Conservation (phyloP, 2,888 invertebrate species). For the Platyscelio sp. region DNA sequence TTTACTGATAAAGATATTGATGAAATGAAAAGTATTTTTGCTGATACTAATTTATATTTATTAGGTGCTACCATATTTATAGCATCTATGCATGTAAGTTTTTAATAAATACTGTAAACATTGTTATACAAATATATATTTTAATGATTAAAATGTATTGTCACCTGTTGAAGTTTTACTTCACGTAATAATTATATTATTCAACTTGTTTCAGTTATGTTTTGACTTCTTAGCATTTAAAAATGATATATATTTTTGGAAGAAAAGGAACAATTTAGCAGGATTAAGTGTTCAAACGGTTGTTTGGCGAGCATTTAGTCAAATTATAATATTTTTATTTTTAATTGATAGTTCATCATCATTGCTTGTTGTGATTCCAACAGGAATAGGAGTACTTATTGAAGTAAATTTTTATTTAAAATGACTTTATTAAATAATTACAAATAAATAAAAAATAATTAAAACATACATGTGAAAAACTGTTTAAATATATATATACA, state of each 20-base stretch:
- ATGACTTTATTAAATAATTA: too few species aligned
- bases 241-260: conserved; percentile 98
- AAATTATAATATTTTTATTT: conserved; percentile 96
- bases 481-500: too few species aligned
- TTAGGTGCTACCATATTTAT: conserved; percentile 95
- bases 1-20: conserved; percentile 97
- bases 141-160: too few species aligned
- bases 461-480: too few species aligned
- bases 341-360: conserved; percentile 97
- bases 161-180: too few species aligned
- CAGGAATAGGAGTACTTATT: conserved; percentile 94
- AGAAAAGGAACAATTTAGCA: conserved; percentile 93
- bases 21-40: conserved; percentile 98
- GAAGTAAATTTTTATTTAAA: conserved; percentile 91
- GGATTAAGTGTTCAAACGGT: conserved; percentile 96
- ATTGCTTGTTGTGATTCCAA: conserved; percentile 94
- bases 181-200: conserved; percentile 1
- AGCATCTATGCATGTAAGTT: conserved; percentile 95
- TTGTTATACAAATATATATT: too few species aligned
- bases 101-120: neutral
- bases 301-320: conserved; percentile 97
- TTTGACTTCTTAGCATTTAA: conserved; percentile 99
- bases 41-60: conserved; percentile 97
- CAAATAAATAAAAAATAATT: too few species aligned
- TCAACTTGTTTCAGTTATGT: conserved; percentile 89